Conservation (phyloP, 2,113 vertebrate genomes). For the Sebastes schlegelii region DNA sequence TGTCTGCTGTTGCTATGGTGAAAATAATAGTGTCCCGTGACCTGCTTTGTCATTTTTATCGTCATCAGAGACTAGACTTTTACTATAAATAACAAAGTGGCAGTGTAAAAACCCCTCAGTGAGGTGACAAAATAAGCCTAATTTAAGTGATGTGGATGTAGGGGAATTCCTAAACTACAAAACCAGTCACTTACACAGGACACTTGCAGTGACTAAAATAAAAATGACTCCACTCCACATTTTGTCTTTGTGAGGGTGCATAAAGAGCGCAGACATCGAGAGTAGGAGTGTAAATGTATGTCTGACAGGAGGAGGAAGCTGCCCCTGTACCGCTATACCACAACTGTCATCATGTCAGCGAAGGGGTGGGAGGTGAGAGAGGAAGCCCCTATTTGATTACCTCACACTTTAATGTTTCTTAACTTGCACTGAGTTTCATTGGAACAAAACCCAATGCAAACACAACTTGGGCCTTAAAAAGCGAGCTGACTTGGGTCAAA, state of each 20-base stretch:
- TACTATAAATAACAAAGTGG: neutral
- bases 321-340: neutral
- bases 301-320: slow-evolving; percentile 27
- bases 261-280: neutral
- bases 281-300: neutral
- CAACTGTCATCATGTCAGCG: neutral
- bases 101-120: neutral
- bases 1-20: neutral
- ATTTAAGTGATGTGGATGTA: neutral
- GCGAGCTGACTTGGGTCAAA: neutral
- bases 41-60: neutral
- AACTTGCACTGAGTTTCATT: neutral
- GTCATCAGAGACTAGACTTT: neutral
- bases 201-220: neutral
- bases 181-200: too few species aligned
- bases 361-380: neutral
- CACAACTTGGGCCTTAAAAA: neutral
- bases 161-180: slow-evolving; percentile 32
- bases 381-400: slow-evolving; percentile 29
- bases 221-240: neutral
- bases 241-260: slow-evolving; percentile 2
- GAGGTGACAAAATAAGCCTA: slow-evolving; percentile 5
- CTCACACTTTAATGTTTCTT: neutral
- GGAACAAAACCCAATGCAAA: neutral
- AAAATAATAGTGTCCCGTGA: neutral